Evolutionary conservation across 2,888 invertebrate genomes (phyloP).

Genomic region (Mythimna loreyi): DNA sequence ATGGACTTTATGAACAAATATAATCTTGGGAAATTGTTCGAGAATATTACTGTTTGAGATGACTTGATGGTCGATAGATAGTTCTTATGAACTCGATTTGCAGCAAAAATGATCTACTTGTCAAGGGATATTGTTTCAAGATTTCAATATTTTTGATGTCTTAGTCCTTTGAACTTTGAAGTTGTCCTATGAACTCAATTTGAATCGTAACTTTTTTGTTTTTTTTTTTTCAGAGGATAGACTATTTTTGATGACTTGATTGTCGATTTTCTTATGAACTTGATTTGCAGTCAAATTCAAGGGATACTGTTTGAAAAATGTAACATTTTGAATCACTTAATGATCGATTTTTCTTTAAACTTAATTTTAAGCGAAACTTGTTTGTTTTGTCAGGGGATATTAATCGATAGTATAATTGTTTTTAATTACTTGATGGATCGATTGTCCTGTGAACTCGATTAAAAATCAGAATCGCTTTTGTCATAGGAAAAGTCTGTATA

Average conservation of each 20-base stretch:
- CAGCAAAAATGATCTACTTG: neutral
- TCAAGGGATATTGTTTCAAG: neutral
- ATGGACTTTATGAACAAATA: constrained; percentile 16
- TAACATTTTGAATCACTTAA: neutral
- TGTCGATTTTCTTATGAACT: constrained; percentile 5
- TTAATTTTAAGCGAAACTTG: neutral
- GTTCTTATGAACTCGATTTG: constrained; percentile 5
- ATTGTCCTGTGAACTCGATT: neutral
- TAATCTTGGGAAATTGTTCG: neutral
- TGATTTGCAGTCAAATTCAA: neutral
- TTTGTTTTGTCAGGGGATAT: neutral
- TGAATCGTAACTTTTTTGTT: too few relatives aligned
- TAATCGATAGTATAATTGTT: neutral
- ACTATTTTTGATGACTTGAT: constrained; percentile 5
- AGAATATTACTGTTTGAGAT: constrained; percentile 1
- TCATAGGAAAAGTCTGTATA: neutral
- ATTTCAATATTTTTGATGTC: neutral
- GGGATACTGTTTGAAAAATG: neutral
- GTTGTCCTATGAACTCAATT: too few relatives aligned
- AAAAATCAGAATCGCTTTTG: too few relatives aligned
- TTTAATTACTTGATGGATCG: neutral
- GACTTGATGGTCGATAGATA: constrained; percentile 9
- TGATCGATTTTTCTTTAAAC: neutral
- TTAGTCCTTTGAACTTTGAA: too few relatives aligned
- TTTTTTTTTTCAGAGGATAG: too few relatives aligned